Base-by-base conservation (phyloP, 2,888 invertebrate genomes). In the Pyralis farinalis region DNA sequence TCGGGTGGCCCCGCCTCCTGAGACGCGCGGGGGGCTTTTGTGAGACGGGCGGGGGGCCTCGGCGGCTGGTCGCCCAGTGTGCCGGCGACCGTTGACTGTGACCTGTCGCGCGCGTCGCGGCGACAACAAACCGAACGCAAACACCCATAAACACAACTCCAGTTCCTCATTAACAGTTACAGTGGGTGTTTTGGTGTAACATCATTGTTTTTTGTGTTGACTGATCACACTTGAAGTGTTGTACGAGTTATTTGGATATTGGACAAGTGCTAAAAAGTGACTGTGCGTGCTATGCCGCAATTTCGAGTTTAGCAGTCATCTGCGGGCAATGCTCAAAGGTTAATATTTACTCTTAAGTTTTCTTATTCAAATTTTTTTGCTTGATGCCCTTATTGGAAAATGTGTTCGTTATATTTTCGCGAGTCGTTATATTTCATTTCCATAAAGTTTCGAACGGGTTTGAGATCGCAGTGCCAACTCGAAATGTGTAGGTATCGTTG, bases 261-360 rank as follows among this genome's bases (percentile, higher is more conserved):
- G 86, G 86, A 86, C 85, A 72, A 85, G 88, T 87, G 88, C 80
- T 61, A 56, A 63, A 70, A 71, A 74, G 88, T 87, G 87, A 77
- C 80, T 82, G 69, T 65, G 81, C 81, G 82, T 84, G 87, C 74
- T 76, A 86, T 88, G 88, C 85, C 76, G 84, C 84, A 75, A 70
- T 71, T 64, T 64, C 73, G 68, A 70, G 76, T 71, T 74, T 87
- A 85, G 71, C 85, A 74, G 79, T 81, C 81, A 80, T 77, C 87
- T 74, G 80, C 88, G 76, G 88, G 88, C 87, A 80, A 88, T 88
- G 88, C 86, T 86, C 82, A 80, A 70, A 88, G 88, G 88, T 88
- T 83, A 72, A 70, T 76, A 78, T 79, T 79, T 77, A 71, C 62
- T 64, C n/a, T 64, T 71, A 64, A 62, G 58, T 65, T 63, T 71